phyloP scores from a whole-genome alignment of 1,140 invertebrate genomes.

The Trichonephila clavata region DNA sequence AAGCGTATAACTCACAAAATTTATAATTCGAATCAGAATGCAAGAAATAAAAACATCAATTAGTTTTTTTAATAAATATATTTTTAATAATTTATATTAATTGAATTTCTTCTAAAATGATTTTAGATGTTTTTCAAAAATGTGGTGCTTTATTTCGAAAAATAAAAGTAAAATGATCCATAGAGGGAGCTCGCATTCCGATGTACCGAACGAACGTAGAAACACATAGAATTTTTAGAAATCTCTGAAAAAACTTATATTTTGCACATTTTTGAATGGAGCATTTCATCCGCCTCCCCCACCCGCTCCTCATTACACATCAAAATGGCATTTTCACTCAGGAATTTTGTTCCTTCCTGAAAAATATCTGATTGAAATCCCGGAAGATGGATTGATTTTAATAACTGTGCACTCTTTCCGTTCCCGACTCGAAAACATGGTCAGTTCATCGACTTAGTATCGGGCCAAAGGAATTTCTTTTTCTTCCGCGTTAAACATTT shows the following conservation, averaged over 20 bases:
- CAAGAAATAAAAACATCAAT: no score
- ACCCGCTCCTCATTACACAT: not conserved
- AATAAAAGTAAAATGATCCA: not conserved
- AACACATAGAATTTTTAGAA: not conserved
- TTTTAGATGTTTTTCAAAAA: not conserved
- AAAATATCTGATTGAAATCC: not conserved
- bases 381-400: conserved; percentile 7
- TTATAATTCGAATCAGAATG: no score
- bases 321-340: not conserved
- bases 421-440: not conserved
- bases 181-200: not conserved
- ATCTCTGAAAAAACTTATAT: not conserved
- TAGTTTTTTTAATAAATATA: no score
- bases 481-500: not conserved
- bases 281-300: not conserved
- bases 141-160: not conserved
- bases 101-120: no score
- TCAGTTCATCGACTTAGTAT: no score
- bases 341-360: not conserved
- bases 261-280: not conserved
- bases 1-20: no score
- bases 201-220: not conserved
- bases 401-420: no score
- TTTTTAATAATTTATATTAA: no score
- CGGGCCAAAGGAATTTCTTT: no score